These are phyloP conservation scores for Ranitomeya imitator DNA, from an alignment of 2,113 vertebrate genomes.

Conservation along the genomic window DNA sequence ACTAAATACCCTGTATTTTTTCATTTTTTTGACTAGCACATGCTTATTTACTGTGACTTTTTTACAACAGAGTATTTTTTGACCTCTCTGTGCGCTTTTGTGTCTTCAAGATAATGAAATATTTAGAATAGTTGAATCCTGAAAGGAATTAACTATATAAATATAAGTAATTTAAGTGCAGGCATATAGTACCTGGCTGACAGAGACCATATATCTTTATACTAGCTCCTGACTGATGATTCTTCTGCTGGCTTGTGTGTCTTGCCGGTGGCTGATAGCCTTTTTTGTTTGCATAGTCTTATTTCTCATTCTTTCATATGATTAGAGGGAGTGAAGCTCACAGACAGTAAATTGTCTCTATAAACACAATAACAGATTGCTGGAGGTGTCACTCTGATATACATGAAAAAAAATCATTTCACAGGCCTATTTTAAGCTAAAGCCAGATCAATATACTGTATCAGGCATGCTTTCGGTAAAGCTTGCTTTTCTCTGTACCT, in stretches of 20 bases:
- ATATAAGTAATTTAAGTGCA: neutral
- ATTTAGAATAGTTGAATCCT: neutral
- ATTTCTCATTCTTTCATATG: conserved; percentile 18
- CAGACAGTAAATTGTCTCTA: conserved; percentile 36
- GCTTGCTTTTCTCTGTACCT: conserved; percentile 25
- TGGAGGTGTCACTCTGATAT: conserved; percentile 44
- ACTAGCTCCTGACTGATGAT: conserved; percentile 8
- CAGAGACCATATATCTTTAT: neutral
- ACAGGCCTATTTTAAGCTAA: conserved; percentile 14
- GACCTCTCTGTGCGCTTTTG: too few species aligned
- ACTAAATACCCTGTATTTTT: too few species aligned
- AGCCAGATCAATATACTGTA: conserved; percentile 43
- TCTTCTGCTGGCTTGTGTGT: neutral
- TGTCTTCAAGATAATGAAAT: too few species aligned
- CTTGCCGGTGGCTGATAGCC: conserved; percentile 32
- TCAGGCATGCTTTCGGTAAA: conserved; percentile 23
- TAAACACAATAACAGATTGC: conserved; percentile 46
- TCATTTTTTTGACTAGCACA: too few species aligned
- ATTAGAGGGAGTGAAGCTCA: conserved; percentile 27
- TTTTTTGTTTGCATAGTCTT: conserved; percentile 22
- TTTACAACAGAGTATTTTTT: too few species aligned
- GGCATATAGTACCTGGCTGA: neutral
- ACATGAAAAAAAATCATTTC: conserved; percentile 49
- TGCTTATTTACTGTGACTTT: too few species aligned
- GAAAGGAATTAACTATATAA: too few species aligned